Evolutionary conservation across 2,888 invertebrate species (phyloP).

Genomic region (Agonopterix arenella): DNA sequence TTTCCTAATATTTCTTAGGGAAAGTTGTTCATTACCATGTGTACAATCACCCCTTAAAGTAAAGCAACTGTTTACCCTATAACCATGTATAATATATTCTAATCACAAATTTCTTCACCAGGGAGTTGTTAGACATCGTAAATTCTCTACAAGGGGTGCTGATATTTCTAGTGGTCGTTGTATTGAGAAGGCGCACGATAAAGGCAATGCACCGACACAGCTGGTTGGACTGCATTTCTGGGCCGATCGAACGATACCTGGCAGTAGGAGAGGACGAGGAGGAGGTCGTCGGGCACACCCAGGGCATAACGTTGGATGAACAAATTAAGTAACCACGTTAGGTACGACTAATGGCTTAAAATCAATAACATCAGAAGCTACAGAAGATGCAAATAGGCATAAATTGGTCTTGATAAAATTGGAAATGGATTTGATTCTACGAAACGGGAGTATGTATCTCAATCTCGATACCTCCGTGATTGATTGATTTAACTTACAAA

Average conservation of each 20-base stretch:
- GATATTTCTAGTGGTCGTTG: slow-evolving; percentile 78
- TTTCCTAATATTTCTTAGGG: too few species aligned
- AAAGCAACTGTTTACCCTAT: too few species aligned
- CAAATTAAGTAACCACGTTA: background rate
- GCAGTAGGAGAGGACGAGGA: slow-evolving; percentile 65
- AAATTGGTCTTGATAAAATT: too few species aligned
- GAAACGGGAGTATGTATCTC: too few species aligned
- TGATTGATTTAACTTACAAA: too few species aligned
- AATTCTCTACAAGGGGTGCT: slow-evolving; percentile 79
- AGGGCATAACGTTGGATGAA: slow-evolving; percentile 46
- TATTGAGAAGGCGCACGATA: slow-evolving; percentile 70
- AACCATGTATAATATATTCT: background rate
- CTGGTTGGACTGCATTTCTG: slow-evolving; percentile 43
- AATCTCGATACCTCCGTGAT: too few species aligned
- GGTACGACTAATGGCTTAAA: too few species aligned
- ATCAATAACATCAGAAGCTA: too few species aligned
- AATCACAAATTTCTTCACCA: slow-evolving; percentile 35
- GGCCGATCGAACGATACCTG: slow-evolving; percentile 38
- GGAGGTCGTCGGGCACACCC: slow-evolving; percentile 51
- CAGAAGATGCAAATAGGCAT: too few species aligned
- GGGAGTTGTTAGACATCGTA: slow-evolving; percentile 75
- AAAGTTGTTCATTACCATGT: too few species aligned
- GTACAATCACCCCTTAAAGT: too few species aligned
- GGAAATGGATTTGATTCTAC: too few species aligned
- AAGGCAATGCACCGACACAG: slow-evolving; percentile 48